Conservation (phyloP, 1,140 invertebrate species). For the Fopius arisanus region DNA sequence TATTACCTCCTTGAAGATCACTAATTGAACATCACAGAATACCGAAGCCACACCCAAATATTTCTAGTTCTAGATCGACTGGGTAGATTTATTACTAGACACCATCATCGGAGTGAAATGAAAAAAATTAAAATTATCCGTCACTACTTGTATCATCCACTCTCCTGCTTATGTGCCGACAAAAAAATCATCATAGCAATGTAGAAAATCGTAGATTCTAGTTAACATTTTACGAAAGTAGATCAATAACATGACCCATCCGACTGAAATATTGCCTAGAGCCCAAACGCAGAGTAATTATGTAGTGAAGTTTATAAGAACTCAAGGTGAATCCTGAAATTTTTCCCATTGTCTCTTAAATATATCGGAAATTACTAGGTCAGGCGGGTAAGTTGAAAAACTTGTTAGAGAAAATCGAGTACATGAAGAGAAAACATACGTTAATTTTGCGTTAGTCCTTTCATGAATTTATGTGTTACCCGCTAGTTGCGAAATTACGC, state of each 20-base stretch:
- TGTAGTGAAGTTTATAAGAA: neutral
- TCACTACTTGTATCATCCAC: constrained; percentile 1
- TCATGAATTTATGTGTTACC: too few relatives aligned
- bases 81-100: neutral
- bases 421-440: too few relatives aligned
- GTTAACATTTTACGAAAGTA: neutral
- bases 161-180: constrained; percentile 2
- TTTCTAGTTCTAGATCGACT: neutral
- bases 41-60: neutral
- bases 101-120: neutral
- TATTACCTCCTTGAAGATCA: too few relatives aligned
- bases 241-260: neutral
- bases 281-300: neutral
- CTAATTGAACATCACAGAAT: neutral
- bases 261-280: constrained; percentile 1
- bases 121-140: neutral
- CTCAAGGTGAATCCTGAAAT: too few relatives aligned
- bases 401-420: too few relatives aligned
- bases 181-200: neutral
- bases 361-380: too few relatives aligned
- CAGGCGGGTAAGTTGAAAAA: too few relatives aligned
- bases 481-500: too few relatives aligned
- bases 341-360: too few relatives aligned
- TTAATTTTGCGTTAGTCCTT: too few relatives aligned
- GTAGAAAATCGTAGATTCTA: neutral